Evolutionary conservation across 1,140 invertebrate genomes (phyloP).

Genomic region (Polypedilum vanderplanki): DNA sequence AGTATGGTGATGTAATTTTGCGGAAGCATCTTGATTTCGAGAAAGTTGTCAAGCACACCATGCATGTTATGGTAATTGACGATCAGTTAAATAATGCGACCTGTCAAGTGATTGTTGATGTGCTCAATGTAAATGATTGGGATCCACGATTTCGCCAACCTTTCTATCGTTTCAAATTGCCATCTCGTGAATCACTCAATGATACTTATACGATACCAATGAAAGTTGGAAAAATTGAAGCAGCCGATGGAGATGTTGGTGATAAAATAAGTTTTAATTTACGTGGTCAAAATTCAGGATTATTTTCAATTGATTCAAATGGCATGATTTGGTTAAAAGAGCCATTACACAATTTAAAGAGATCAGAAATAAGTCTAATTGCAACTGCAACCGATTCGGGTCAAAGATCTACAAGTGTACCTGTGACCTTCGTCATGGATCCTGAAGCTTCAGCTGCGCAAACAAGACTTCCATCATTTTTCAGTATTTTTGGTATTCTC

Average conservation of each 20-base stretch:
- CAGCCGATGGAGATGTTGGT: conserved; percentile 69
- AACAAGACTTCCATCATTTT: not conserved
- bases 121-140: conserved; percentile 88
- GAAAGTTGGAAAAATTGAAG: conserved; percentile 61
- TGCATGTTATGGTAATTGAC: conserved; percentile 78
- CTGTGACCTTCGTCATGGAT: conserved; percentile 11
- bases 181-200: not conserved
- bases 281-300: conserved; percentile 59
- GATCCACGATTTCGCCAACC: conserved; percentile 81
- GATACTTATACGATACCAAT: conserved; percentile 33
- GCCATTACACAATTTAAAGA: conserved; percentile 45
- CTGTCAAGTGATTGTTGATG: conserved; percentile 64
- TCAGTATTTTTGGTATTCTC: not conserved
- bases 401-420: conserved; percentile 58
- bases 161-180: conserved; percentile 69
- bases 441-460: not conserved
- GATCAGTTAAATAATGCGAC: conserved; percentile 49
- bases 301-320: conserved; percentile 49
- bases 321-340: conserved; percentile 49
- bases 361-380: conserved; percentile 59
- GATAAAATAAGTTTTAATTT: conserved; percentile 64
- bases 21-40: conserved; percentile 75
- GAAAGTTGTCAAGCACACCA: conserved; percentile 59
- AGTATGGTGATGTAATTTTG: conserved; percentile 72
- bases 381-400: conserved; percentile 75